A percentile compares a stretch with the other conserved stretches of the same genome.
Conservation (phyloP, 2,888 invertebrate genomes). For the Melanchra persicariae region DNA sequence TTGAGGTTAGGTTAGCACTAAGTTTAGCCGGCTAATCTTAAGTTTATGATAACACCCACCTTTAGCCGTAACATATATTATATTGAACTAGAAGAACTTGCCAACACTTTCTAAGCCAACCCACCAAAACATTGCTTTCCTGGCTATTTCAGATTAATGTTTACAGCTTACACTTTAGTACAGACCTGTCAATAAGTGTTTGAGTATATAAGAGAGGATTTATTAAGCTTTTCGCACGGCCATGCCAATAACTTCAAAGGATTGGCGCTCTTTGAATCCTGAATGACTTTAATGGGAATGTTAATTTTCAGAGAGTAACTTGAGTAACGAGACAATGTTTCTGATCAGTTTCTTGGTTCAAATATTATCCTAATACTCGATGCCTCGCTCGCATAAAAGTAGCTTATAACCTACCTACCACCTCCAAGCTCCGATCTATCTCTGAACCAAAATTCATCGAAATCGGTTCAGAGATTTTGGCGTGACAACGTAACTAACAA, state of each 20-base stretch:
- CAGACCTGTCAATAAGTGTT: slow-evolving; percentile 51
- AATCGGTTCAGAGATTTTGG: no score
- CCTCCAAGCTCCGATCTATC: no score
- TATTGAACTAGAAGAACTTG: not conserved
- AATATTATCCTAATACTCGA: not conserved
- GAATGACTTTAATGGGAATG: slow-evolving; percentile 28
- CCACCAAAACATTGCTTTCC: not conserved
- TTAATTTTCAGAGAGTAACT: slow-evolving; percentile 14
- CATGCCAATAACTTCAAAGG: slow-evolving; percentile 50
- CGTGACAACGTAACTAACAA: not conserved
- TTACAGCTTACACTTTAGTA: slow-evolving; percentile 37
- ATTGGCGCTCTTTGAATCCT: slow-evolving; percentile 36
- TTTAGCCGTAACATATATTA: no score
- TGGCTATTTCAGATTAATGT: slow-evolving; percentile 31
- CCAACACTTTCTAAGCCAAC: not conserved
- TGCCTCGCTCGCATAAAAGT: no score
- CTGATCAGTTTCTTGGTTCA: not conserved
- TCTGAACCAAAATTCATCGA: no score
- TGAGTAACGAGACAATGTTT: not conserved
- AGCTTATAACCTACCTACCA: no score
- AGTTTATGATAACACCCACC: no score
- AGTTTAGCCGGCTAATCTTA: no score
- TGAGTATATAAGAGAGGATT: slow-evolving; percentile 38
- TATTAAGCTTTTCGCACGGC: slow-evolving; percentile 48
- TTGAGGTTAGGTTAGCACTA: no score